Percentiles rank a stretch among this genome's conserved stretches.
phyloP scores from a whole-genome alignment of 1,140 invertebrate genomes.

The Atopsyche davidsoni region DNA sequence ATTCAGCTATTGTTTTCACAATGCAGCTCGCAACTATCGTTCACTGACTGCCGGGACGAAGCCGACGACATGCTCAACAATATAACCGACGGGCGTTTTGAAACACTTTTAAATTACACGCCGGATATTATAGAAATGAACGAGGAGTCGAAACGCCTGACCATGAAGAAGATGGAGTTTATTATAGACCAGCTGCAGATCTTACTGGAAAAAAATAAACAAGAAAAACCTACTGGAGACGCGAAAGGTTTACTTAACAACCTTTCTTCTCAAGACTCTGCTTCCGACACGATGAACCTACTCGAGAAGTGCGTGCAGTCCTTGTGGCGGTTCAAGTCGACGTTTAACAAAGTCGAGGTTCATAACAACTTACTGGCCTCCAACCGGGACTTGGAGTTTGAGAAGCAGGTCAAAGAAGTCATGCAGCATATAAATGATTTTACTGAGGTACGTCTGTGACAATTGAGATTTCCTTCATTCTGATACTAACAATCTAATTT shows the following conservation, averaged over 20 bases:
- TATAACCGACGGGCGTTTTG: conserved; percentile 18
- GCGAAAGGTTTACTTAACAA: too few species aligned
- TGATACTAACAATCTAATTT: background rate
- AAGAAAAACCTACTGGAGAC: background rate
- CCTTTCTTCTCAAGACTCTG: too few species aligned
- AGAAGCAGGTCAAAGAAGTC: conserved; percentile 12
- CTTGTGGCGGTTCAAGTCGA: conserved; percentile 4
- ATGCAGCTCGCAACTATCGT: background rate
- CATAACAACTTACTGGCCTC: conserved; percentile 2
- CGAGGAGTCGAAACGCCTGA: conserved; percentile 1
- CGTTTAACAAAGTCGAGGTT: conserved; percentile 5
- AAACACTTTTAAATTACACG: conserved; percentile 12
- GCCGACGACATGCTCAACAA: conserved; percentile 16
- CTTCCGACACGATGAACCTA: too few species aligned
- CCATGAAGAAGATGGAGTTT: background rate
- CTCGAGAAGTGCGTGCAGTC: conserved; percentile 11
- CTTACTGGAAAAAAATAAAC: background rate
- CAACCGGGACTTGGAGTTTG: conserved; percentile 16
- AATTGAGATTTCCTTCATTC: conserved; percentile 3
- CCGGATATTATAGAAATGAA: conserved; percentile 11
- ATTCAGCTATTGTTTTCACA: conserved; percentile 2
- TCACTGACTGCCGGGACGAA: background rate
- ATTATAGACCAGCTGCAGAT: background rate
- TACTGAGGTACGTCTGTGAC: conserved; percentile 7
- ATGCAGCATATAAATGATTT: conserved; percentile 13